phyloP scores from a whole-genome alignment of 2,113 vertebrate species.

The Phodopus roborovskii region DNA sequence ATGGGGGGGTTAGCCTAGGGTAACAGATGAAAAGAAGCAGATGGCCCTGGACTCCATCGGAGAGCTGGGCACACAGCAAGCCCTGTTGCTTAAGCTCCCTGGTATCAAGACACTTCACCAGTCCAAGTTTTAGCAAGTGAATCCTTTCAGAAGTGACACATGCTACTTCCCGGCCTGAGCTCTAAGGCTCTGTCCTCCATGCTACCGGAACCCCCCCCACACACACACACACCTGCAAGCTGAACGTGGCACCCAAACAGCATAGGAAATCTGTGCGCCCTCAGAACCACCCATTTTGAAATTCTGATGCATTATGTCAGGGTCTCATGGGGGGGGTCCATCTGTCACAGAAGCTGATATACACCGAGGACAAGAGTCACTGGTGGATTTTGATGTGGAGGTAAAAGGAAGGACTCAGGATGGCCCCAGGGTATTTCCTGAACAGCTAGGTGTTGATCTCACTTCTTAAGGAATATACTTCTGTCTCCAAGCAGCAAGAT shows the following conservation, averaged over 20 bases:
- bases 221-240: neutral
- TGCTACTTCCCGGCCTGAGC: neutral
- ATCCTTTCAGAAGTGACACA: neutral
- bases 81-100: neutral
- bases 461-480: neutral
- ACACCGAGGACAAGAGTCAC: neutral
- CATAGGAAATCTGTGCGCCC: rapidly evolving
- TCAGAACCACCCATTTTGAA: neutral
- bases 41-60: rapidly evolving
- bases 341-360: neutral
- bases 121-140: neutral
- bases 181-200: neutral
- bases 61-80: neutral
- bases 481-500: neutral
- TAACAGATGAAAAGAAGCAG: neutral
- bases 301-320: neutral
- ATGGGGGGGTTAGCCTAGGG: neutral
- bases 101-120: neutral
- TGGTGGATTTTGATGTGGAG: neutral
- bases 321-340: neutral
- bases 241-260: neutral
- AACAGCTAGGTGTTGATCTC: neutral
- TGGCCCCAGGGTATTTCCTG: neutral
- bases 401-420: neutral
- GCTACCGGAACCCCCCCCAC: rapidly evolving